Evolutionary conservation across 2,113 vertebrate species (phyloP), one percentile per base, ranked within the genome.

Genomic region (Rhinopomastus cyanomelas): DNA sequence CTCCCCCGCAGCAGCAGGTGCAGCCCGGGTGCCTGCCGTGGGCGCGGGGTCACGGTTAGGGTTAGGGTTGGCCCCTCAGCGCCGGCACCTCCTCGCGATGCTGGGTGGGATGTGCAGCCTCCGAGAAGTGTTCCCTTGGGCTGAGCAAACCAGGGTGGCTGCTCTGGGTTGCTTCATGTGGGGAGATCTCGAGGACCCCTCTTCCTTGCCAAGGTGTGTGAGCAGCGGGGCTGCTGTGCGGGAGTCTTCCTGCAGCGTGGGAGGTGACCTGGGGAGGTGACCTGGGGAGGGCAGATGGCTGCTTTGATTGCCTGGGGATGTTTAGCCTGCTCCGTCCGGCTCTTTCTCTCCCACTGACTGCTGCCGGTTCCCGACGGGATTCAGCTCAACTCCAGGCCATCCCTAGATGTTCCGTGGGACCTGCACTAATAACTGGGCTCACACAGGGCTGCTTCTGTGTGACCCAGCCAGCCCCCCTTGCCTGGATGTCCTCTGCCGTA

Each of bases 1-100:
- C 64, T 66, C 25, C 4, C 8, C 0, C 0, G 46, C 78, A 52
- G 73, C 66, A 48, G 78, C 0, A 0, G 56, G 6, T 23, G 42
- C 2, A 25, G 36, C 11, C 81, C 86, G 86, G 30, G 27, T 25
- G 75, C 12, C 19, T 46, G 61, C 36, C 1, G 0, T 25, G 26
- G 73, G 64, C 8, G 5, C 22, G 9, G 62, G 51, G 88, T n/a
- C n/a, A n/a, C n/a, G n/a, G n/a, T n/a, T n/a, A n/a, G n/a, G n/a
- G n/a, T n/a, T n/a, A n/a, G n/a, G n/a, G n/a, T n/a, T n/a, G n/a
- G n/a, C n/a, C n/a, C n/a, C n/a, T n/a, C n/a, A n/a, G n/a, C n/a
- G n/a, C n/a, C n/a, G n/a, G n/a, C n/a, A n/a, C n/a, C 69, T 49
- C 12, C 69, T 42, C 39, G 15, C 20, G 32, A 3, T 51, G 81